Percentiles rank a stretch among this genome's conserved stretches.
phyloP scores from a whole-genome alignment of 2,797 vertebrate species.

The Labeo calbasu region DNA sequence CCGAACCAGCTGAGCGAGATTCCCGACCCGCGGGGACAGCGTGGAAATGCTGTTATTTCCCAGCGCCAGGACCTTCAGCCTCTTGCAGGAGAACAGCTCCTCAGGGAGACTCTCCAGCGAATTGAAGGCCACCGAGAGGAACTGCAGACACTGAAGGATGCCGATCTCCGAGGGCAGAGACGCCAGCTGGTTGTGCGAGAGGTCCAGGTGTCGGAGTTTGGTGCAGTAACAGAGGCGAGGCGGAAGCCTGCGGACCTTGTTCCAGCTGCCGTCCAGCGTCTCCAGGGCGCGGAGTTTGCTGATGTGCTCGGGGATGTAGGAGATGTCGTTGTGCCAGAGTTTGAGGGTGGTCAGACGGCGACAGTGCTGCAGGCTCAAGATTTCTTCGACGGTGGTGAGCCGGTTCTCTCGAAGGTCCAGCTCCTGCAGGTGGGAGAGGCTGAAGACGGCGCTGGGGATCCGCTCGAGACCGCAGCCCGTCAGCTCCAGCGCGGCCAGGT shows the following conservation, averaged over 20 bases:
- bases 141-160: slow-evolving; percentile 84
- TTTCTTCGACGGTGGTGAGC: slow-evolving; percentile 87
- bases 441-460: slow-evolving; percentile 89
- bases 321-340: slow-evolving; percentile 89
- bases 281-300: slow-evolving; percentile 84
- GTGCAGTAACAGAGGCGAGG: slow-evolving; percentile 83
- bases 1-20: slow-evolving; percentile 76
- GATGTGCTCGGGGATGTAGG: slow-evolving; percentile 87
- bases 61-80: slow-evolving; percentile 79
- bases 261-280: slow-evolving; percentile 85
- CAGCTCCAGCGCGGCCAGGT: slow-evolving; percentile 81
- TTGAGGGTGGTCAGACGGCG: slow-evolving; percentile 80
- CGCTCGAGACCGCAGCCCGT: slow-evolving; percentile 85
- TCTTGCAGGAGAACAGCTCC: slow-evolving; percentile 87
- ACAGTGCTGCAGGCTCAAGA: slow-evolving; percentile 91
- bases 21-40: slow-evolving; percentile 78
- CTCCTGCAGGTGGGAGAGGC: slow-evolving; percentile 83
- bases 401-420: slow-evolving; percentile 88
- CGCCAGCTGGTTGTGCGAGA: slow-evolving; percentile 86
- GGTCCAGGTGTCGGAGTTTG: slow-evolving; percentile 82
- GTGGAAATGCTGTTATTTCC: slow-evolving; percentile 80
- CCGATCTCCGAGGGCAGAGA: slow-evolving; percentile 83
- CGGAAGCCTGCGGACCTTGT: slow-evolving; percentile 83
- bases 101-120: slow-evolving; percentile 83
- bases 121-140: slow-evolving; percentile 85